These are phyloP conservation scores for Hemitrygon akajei DNA, from an alignment of 2,797 vertebrate genomes.

Conservation along the genomic window DNA sequence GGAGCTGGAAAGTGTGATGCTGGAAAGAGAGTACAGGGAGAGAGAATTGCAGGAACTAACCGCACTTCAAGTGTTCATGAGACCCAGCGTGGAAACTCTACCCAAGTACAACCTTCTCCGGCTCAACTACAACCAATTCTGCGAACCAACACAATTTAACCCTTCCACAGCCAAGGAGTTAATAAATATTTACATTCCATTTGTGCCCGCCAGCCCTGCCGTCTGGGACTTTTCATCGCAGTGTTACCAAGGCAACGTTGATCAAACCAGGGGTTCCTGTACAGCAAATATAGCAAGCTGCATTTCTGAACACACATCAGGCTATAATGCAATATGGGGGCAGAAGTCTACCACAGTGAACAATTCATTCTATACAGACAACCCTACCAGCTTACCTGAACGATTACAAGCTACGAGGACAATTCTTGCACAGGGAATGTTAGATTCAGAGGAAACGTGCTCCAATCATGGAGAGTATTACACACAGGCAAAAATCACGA, in stretches of 20 bases:
- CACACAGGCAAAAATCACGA: constrained; percentile 39
- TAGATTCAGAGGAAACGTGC: constrained; percentile 7
- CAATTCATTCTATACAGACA: constrained; percentile 34
- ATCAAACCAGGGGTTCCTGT: constrained; percentile 41
- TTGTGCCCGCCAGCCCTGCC: constrained; percentile 48
- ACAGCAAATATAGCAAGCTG: constrained; percentile 33
- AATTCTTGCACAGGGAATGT: not conserved
- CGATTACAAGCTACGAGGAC: not conserved
- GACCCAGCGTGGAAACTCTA: constrained; percentile 41
- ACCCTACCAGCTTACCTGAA: not conserved
- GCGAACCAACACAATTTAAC: constrained; percentile 45
- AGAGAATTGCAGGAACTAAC: constrained; percentile 53
- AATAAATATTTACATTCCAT: constrained; percentile 46
- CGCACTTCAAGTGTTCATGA: constrained; percentile 46
- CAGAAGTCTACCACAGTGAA: not conserved
- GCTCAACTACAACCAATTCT: constrained; percentile 47
- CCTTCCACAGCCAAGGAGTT: constrained; percentile 36
- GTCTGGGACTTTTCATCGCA: constrained; percentile 54
- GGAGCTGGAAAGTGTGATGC: constrained; percentile 65
- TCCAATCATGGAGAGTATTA: constrained; percentile 39
- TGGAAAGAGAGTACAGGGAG: constrained; percentile 59
- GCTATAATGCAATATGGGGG: constrained; percentile 5
- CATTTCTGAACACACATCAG: constrained; percentile 34
- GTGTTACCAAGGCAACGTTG: constrained; percentile 43
- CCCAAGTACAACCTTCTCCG: constrained; percentile 46